Conservation (phyloP, 2,888 invertebrate genomes). For the Glomeris marginata region DNA sequence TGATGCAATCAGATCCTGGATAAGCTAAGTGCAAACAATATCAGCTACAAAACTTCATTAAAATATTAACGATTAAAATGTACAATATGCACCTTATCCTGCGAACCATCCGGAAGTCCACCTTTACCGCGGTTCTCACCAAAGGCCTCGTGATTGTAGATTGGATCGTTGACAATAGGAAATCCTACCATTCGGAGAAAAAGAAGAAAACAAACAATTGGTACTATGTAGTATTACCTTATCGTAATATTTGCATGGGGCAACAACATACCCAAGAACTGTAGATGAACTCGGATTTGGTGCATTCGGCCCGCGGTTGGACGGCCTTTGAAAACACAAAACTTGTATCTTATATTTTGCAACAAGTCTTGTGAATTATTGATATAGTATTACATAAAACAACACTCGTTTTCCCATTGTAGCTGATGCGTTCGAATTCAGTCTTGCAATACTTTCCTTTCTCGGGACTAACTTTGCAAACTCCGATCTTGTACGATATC, state of each 20-base stretch:
- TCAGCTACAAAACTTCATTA: neutral
- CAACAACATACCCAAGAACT: constrained; percentile 65
- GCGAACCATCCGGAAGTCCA: constrained; percentile 69
- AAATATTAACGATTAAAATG: neutral
- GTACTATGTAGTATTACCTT: too few relatives aligned
- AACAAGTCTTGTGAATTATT: neutral
- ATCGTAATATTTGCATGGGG: neutral
- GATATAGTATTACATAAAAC: constrained; percentile 52
- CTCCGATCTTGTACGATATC: constrained; percentile 88
- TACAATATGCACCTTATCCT: constrained; percentile 44
- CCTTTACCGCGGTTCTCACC: constrained; percentile 83
- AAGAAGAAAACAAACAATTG: too few relatives aligned
- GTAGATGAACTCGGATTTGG: constrained; percentile 95
- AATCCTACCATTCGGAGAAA: constrained; percentile 64
- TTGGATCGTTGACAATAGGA: constrained; percentile 92
- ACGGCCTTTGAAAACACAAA: constrained; percentile 28
- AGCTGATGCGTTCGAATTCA: constrained; percentile 75
- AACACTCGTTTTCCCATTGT: constrained; percentile 77
- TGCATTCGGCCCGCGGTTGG: constrained; percentile 97
- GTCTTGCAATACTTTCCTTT: constrained; percentile 89
- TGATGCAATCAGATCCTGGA: constrained; percentile 72
- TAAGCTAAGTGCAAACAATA: constrained; percentile 34
- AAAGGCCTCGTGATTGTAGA: constrained; percentile 93
- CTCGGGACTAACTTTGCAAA: constrained; percentile 72
- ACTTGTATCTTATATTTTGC: too few relatives aligned